Base-by-base conservation (phyloP, 2,113 vertebrate genomes). In the Capra hircus region DNA sequence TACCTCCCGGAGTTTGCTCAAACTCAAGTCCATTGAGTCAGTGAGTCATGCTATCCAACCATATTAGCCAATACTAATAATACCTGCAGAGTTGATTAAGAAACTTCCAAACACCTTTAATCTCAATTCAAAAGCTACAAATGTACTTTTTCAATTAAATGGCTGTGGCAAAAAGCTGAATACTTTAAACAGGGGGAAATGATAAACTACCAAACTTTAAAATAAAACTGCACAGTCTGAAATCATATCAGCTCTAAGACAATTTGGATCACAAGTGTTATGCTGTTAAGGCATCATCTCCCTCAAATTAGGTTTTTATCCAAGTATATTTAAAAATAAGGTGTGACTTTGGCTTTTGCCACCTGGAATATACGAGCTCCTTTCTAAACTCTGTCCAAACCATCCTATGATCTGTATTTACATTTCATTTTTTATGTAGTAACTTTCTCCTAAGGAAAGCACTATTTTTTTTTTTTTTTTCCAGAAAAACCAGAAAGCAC, bases 321-420 rank as follows among this genome's bases (percentile, higher is more conserved):
- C 27, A 87, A 90, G 53, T 78, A 91, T 27, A 85, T 81, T 96
- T 96, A 52, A 97, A 97, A 95, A 96, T 57, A 96, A 96, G 4
- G 57, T 86, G 77, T 78, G 74, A 91, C 48, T 62, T 13, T 90
- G 92, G 81, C 81, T 90, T 97, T 30, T 87, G 55, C 33, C 43
- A 95, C 57, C 52, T 57, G 48, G 45, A 91, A 71, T 93, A 83
- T 45, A 97, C 50, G 4, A 97, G 19, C 28, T 85, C 30, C 62
- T 53, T 93, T 96, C 25, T 74, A 85, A 89, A 88, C 23, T 88
- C 28, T 82, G 55, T 80, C 33, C 91, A 96, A 11, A 59, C 15
- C 28, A 90, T 85, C 40, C n/a, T 81, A n/a, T 67, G 19, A 88
- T 62, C 40, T 85, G 45, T 93, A 64, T 52, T 94, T 88, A 93